Conservation (phyloP, 2,888 invertebrate genomes). For the Brachynemurus nebulosus region DNA sequence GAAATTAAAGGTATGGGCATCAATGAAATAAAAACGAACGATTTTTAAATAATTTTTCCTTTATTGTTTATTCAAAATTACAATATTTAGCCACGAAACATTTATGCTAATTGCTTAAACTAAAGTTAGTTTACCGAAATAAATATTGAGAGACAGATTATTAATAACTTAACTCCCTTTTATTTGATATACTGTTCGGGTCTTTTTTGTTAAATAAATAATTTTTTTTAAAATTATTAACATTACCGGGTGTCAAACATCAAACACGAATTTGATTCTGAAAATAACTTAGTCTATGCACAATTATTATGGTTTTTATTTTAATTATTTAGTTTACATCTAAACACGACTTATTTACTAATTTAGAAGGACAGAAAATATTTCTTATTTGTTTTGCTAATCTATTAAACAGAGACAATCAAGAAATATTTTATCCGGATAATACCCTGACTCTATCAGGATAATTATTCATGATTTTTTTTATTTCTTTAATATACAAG, state of each 20-base stretch:
- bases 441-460: too few relatives aligned
- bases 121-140: not conserved
- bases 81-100: conserved; percentile 11
- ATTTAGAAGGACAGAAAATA: not conserved
- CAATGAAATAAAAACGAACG: too few relatives aligned
- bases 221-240: too few relatives aligned
- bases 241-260: too few relatives aligned
- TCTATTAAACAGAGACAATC: not conserved
- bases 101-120: conserved; percentile 5
- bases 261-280: conserved; percentile 3
- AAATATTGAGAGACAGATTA: too few relatives aligned
- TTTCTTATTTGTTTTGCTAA: not conserved
- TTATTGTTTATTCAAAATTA: conserved; percentile 12
- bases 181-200: too few relatives aligned
- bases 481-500: not conserved
- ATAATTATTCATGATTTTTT: too few relatives aligned
- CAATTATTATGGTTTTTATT: conserved; percentile 5
- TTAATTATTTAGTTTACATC: conserved; percentile 5
- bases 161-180: too few relatives aligned
- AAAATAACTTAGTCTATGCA: conserved; percentile 9
- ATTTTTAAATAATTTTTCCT: conserved; percentile 4
- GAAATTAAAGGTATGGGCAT: too few relatives aligned
- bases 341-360: conserved; percentile 7
- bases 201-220: too few relatives aligned
- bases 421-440: not conserved